phyloP scores from a whole-genome alignment of 2,113 vertebrate species.

The Smithornis capensis region DNA sequence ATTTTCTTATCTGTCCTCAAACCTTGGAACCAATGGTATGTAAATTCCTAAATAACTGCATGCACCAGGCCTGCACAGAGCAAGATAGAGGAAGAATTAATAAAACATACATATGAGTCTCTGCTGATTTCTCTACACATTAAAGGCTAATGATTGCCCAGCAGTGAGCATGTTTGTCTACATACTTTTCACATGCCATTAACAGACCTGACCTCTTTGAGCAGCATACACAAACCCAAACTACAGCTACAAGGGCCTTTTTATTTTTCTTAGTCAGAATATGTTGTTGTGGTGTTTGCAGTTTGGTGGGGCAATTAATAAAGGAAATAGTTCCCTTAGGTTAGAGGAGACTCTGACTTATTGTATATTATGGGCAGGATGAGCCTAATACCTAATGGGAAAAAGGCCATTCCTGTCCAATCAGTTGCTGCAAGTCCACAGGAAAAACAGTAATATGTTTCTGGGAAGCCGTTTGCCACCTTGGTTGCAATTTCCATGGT shows the following conservation, averaged over 20 bases:
- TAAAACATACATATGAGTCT: slow-evolving; percentile 5
- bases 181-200: neutral
- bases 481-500: neutral
- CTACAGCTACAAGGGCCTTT: neutral
- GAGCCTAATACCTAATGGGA: neutral
- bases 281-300: neutral
- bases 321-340: neutral
- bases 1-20: slow-evolving; percentile 42
- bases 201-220: slow-evolving; percentile 20
- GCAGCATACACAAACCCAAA: neutral
- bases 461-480: neutral
- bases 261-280: neutral
- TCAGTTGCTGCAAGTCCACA: neutral
- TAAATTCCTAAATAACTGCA: slow-evolving; percentile 35
- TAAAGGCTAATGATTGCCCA: neutral
- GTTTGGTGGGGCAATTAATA: neutral
- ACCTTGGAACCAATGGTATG: slow-evolving; percentile 4
- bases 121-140: neutral
- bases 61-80: slow-evolving; percentile 14
- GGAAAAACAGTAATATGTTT: neutral
- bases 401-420: neutral
- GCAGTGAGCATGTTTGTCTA: neutral
- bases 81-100: slow-evolving; percentile 40
- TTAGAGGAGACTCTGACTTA: neutral
- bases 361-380: neutral